A percentile compares a stretch with the other conserved stretches of the same genome.
These are phyloP conservation scores for Glossophaga mutica DNA, from an alignment of 2,797 vertebrate species.

Conservation along the genomic window DNA sequence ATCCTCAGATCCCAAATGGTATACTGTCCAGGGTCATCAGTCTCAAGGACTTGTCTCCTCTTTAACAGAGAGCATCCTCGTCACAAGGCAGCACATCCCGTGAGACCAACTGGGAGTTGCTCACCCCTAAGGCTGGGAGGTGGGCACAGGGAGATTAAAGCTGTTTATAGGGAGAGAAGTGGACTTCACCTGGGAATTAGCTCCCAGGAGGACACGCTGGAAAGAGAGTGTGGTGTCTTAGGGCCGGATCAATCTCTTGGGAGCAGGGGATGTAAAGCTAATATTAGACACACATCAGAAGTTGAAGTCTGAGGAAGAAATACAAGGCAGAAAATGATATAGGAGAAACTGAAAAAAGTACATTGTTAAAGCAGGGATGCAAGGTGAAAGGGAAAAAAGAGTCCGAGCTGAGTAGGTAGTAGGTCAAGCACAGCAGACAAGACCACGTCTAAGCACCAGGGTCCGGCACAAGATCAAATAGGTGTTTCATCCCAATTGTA, in stretches of 20 bases:
- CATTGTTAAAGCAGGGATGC: neutral
- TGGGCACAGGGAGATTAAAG: neutral
- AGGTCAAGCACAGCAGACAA: neutral
- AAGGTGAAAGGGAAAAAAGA: neutral
- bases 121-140: neutral
- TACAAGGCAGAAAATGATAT: neutral
- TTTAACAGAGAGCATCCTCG: neutral
- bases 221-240: neutral
- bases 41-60: neutral
- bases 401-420: neutral
- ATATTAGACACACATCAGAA: neutral
- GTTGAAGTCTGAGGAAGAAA: neutral
- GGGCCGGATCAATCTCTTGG: neutral
- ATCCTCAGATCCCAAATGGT: neutral
- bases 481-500: neutral
- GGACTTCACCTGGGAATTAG: neutral
- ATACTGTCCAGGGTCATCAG: neutral
- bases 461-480: neutral
- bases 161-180: neutral
- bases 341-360: neutral
- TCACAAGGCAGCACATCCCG: neutral
- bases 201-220: neutral
- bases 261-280: neutral
- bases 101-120: neutral
- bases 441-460: neutral